A percentile compares a stretch with the other conserved stretches of the same genome.
Evolutionary conservation across 2,113 vertebrate genomes (phyloP).

Genomic region (Heteronetta atricapilla): DNA sequence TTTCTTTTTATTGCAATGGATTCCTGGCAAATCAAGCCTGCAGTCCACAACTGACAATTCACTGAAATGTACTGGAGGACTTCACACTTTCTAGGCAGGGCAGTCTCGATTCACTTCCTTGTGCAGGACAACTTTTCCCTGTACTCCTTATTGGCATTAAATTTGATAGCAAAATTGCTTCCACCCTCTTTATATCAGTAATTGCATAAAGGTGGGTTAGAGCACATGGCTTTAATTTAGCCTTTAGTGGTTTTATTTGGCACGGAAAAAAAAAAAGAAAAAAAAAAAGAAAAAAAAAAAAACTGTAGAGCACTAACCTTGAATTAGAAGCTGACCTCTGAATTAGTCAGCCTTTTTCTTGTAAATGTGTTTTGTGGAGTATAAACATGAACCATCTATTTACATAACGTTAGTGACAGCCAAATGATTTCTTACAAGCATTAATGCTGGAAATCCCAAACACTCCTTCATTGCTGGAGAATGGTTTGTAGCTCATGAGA

Average conservation of each 20-base stretch:
- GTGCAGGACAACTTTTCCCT: background rate
- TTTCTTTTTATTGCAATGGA: background rate
- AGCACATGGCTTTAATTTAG: constrained; percentile 50
- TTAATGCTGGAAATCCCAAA: constrained; percentile 51
- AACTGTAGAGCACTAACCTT: constrained; percentile 40
- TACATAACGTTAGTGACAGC: constrained; percentile 46
- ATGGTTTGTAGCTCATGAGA: constrained; percentile 8
- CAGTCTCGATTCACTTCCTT: background rate
- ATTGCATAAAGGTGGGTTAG: constrained; percentile 35
- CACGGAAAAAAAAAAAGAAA: background rate
- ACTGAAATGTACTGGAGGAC: background rate
- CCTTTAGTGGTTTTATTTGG: constrained; percentile 45
- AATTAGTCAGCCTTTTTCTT: constrained; percentile 61
- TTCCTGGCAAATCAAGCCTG: background rate
- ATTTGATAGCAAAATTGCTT: constrained; percentile 18
- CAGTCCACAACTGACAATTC: background rate
- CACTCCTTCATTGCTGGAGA: constrained; percentile 33
- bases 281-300: background rate
- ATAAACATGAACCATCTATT: constrained; percentile 62
- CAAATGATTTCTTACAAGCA: constrained; percentile 51
- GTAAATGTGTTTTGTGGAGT: constrained; percentile 52
- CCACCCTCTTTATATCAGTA: constrained; percentile 23
- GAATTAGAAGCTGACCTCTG: constrained; percentile 58
- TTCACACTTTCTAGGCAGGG: background rate
- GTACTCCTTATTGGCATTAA: background rate